Conservation (phyloP, 2,888 invertebrate genomes). For the Argyra leucocephala region DNA sequence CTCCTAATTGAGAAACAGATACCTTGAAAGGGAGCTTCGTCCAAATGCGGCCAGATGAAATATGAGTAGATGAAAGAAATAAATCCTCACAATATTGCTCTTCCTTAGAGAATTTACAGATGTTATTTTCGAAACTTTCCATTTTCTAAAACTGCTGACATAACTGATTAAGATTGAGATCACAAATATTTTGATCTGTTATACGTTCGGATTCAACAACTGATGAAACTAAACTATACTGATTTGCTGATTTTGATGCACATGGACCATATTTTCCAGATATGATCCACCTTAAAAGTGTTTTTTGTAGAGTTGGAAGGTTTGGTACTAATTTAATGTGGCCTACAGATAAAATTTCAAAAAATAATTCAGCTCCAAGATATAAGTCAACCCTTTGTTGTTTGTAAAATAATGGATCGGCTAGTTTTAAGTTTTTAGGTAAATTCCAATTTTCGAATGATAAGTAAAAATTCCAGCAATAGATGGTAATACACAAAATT, state of each 20-base stretch:
- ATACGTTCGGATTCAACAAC: background rate
- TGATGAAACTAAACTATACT: background rate
- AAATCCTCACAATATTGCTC: background rate
- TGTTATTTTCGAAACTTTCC: background rate
- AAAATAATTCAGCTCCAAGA: background rate
- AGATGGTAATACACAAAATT: background rate
- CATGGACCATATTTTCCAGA: background rate
- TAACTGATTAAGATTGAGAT: background rate
- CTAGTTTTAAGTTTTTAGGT: background rate
- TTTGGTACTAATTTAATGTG: background rate
- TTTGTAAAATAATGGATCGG: background rate
- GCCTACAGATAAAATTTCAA: background rate
- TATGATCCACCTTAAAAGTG: background rate
- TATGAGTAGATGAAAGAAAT: background rate
- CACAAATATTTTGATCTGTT: background rate
- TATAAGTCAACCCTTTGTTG: background rate
- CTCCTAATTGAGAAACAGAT: background rate
- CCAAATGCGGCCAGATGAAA: background rate
- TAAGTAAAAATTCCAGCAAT: background rate
- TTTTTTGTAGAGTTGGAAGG: background rate
- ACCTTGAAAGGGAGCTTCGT: background rate
- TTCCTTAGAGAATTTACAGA: background rate
- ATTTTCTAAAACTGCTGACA: background rate
- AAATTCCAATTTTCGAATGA: background rate
- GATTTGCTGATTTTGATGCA: background rate